phyloP scores from a whole-genome alignment of 2,888 invertebrate species.

The Acheta domesticus region DNA sequence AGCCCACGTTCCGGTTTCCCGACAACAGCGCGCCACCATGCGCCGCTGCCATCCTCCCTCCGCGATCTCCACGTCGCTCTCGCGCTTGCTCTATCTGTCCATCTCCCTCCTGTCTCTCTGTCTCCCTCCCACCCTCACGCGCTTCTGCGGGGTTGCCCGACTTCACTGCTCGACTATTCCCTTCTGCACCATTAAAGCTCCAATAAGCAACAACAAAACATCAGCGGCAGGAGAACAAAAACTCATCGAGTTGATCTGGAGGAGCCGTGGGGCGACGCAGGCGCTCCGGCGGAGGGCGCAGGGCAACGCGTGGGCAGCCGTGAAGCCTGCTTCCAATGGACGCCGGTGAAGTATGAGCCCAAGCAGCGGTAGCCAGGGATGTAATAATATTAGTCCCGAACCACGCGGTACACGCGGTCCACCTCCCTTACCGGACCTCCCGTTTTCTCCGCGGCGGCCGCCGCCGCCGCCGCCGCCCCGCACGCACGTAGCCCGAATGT shows the following conservation, averaged over 20 bases:
- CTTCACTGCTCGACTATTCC: conserved; percentile 28
- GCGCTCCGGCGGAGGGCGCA: no score
- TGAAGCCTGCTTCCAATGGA: no score
- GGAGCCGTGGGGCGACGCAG: background rate
- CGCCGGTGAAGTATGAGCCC: no score
- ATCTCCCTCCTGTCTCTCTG: no score
- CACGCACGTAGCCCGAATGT: background rate
- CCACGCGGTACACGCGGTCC: no score
- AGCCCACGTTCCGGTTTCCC: background rate
- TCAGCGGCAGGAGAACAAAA: conserved; percentile 26
- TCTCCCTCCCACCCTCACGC: no score
- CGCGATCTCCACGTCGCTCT: background rate
- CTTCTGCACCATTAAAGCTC: conserved; percentile 36
- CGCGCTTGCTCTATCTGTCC: no score
- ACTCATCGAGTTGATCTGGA: conserved; percentile 22
- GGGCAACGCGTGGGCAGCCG: no score
- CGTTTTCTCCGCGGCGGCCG: no score
- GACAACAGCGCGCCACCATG: background rate
- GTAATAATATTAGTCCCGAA: background rate
- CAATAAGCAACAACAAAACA: conserved; percentile 35
- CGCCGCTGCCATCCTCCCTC: background rate
- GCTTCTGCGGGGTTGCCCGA: background rate
- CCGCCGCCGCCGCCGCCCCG: background rate
- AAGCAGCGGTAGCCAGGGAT: background rate
- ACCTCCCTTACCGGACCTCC: no score